Evolutionary conservation across 2,888 invertebrate genomes (phyloP), one percentile per base, ranked within the genome.

Genomic region (Lycocerus yunnanus): DNA sequence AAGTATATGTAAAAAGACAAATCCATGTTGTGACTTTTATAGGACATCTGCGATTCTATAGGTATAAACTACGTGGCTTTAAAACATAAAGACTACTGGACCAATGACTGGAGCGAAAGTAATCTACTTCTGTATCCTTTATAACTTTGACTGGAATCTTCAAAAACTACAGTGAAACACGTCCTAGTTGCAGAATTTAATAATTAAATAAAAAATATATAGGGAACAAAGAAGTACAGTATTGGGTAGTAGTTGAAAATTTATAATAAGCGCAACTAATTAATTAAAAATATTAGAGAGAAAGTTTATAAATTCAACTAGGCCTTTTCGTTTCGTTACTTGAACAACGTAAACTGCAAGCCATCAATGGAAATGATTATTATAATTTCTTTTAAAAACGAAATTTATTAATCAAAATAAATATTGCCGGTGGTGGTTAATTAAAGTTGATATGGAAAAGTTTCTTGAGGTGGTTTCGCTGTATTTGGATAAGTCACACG

Each of bases 11-110:
- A 83, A 80, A 80, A 81, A 82, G 83, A 84, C 84, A 85, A 85
- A 85, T 85, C 85, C 84, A 79, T 78, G 83, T 82, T 84, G 82
- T 82, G 83, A 84, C 82, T 85, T 85, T 85, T 85, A 85, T 85
- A 84, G 84, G 84, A 83, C 84, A 84, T 84, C 83, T 83, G 84
- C 84, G 84, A 85, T 84, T 85, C 85, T 83, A 83, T 84, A 83
- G 83, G 83, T 82, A 83, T 83, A 83, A 82, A 83, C 80, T 80
- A 80, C 81, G 78, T 76, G 80, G 83, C 80, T 78, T 80, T 79
- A 75, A 81, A 80, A 82, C 79, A 79, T 84, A 84, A 84, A 82
- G 83, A 84, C 83, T 81, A 81, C 83, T 80, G 84, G 84, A 85
- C 84, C 85, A 85, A 85, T 85, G 82, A 83, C 83, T 84, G 83